These are phyloP conservation scores for Myopa testacea DNA, from an alignment of 2,888 invertebrate genomes.

Conservation along the genomic window DNA sequence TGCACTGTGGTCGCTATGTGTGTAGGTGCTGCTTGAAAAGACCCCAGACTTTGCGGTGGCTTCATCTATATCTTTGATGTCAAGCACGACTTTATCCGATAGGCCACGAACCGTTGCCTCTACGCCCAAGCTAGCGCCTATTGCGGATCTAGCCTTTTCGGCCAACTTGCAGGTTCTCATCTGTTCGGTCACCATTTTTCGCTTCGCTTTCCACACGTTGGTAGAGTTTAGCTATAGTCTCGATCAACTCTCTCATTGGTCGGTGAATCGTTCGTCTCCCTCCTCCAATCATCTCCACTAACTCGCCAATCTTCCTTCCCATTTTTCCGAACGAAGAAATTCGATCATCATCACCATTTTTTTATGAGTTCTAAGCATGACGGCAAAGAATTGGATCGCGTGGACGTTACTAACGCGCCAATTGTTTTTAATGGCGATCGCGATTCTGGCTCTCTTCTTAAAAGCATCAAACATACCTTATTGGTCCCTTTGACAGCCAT, in stretches of 20 bases:
- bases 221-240: background rate
- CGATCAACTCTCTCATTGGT: conserved; percentile 2
- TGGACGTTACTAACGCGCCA: background rate
- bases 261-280: background rate
- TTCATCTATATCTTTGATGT: too few species aligned
- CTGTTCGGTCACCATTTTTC: background rate
- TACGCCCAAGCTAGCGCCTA: too few species aligned
- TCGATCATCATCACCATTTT: background rate
- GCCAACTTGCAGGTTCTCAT: too few species aligned
- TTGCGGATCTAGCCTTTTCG: too few species aligned
- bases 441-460: background rate
- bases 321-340: background rate
- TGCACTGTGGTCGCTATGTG: background rate
- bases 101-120: too few species aligned
- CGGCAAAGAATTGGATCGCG: background rate
- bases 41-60: too few species aligned
- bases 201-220: background rate
- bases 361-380: background rate
- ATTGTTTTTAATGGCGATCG: conserved; percentile 2
- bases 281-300: background rate
- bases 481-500: background rate
- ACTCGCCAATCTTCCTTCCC: background rate
- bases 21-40: background rate
- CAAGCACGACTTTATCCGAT: too few species aligned
- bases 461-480: background rate